Evolutionary conservation across 2,113 vertebrate species (phyloP).

Genomic region (Pachycephala philippinensis): DNA sequence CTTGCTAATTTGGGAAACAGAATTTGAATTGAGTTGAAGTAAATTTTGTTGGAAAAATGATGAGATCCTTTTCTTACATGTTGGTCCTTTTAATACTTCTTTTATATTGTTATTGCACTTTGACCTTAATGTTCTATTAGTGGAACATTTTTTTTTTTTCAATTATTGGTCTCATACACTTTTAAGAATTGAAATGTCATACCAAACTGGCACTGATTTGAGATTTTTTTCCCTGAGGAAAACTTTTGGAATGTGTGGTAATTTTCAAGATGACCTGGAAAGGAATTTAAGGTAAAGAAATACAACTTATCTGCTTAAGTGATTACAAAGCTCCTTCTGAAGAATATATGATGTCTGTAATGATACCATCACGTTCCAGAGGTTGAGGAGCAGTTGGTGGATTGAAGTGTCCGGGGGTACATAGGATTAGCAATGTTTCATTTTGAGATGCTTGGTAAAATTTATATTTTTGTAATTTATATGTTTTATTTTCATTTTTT

Average conservation of each 20-base stretch:
- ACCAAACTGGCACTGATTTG: neutral
- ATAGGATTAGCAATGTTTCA: rapidly evolving
- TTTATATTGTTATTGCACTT: neutral
- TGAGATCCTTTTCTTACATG: neutral
- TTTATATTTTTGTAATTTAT: neutral
- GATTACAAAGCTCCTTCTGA: neutral
- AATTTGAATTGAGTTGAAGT: neutral
- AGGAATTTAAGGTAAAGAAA: neutral
- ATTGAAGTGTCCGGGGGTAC: neutral
- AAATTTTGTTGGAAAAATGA: neutral
- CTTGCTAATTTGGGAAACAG: neutral
- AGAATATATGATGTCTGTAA: neutral
- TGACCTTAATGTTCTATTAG: neutral
- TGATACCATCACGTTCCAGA: neutral
- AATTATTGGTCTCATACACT: neutral
- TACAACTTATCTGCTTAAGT: neutral
- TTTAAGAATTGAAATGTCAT: neutral
- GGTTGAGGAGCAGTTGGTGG: neutral
- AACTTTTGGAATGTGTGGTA: neutral
- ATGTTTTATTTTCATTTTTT: neutral
- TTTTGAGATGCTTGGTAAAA: neutral
- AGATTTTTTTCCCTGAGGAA: neutral
- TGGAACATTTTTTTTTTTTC: neutral
- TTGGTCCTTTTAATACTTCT: neutral
- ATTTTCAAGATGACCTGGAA: neutral